phyloP scores from a whole-genome alignment of 2,888 invertebrate species.

The Ephialtes manifestator region DNA sequence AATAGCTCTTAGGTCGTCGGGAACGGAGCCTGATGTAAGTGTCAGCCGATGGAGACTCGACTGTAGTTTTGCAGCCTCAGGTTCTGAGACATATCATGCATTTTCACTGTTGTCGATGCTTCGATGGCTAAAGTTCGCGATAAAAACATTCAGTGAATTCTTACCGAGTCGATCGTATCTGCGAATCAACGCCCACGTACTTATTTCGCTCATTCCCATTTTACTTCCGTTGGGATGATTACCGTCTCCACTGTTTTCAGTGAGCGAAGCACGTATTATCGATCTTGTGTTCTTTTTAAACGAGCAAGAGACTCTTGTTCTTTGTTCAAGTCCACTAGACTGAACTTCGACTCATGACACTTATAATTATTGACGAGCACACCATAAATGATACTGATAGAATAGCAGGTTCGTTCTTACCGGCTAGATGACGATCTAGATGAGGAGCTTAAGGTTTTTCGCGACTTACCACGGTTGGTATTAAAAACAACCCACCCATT shows the following conservation, averaged over 20 bases:
- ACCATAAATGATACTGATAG: not conserved
- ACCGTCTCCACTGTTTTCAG: not conserved
- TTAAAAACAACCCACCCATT: not conserved
- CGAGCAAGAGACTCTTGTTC: not conserved
- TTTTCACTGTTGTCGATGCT: conserved; percentile 1
- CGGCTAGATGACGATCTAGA: conserved; percentile 35
- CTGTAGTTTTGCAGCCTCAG: conserved; percentile 72
- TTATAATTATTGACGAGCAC: not conserved
- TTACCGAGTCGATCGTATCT: conserved; percentile 80
- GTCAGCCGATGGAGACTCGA: conserved; percentile 74
- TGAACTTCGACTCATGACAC: not conserved
- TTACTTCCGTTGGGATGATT: conserved; percentile 23
- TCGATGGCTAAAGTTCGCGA: not conserved
- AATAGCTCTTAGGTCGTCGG: conserved; percentile 76
- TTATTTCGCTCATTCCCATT: conserved; percentile 80
- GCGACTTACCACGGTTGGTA: not conserved
- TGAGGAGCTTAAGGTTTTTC: not conserved
- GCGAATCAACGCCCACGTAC: conserved; percentile 78
- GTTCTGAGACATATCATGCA: conserved; percentile 69
- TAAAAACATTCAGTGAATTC: conserved; percentile 43
- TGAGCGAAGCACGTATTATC: not conserved
- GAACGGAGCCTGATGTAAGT: conserved; percentile 74
- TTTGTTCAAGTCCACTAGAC: not conserved
- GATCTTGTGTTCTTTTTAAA: not conserved
- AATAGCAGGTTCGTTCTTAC: not conserved